These are phyloP conservation scores for Antheraea pernyi DNA, from an alignment of 1,140 invertebrate genomes.

Conservation along the genomic window DNA sequence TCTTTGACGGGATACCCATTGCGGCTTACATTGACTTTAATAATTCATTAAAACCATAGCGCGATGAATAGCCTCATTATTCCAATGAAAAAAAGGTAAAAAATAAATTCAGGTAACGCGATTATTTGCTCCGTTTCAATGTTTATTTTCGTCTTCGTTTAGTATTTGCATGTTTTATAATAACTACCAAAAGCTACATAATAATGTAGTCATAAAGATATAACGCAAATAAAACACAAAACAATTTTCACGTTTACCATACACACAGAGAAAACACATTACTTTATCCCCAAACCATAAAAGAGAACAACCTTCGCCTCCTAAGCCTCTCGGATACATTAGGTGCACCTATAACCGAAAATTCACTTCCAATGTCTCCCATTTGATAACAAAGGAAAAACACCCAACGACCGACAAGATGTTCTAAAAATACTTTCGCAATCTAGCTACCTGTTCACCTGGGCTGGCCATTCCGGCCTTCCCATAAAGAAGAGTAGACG, in stretches of 20 bases:
- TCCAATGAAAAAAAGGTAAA: slow-evolving; percentile 2
- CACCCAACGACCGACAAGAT: slow-evolving; percentile 71
- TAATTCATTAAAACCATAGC: slow-evolving; percentile 32
- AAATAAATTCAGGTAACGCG: neutral
- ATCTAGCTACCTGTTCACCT: slow-evolving; percentile 76
- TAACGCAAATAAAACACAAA: slow-evolving; percentile 6
- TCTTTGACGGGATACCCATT: slow-evolving; percentile 29
- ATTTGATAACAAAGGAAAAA: slow-evolving; percentile 77
- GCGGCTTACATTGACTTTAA: slow-evolving; percentile 33
- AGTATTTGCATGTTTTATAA: neutral
- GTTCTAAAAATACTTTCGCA: slow-evolving; percentile 77
- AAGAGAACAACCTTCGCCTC: slow-evolving; percentile 37
- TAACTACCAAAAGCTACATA: neutral
- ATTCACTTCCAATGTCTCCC: slow-evolving; percentile 56
- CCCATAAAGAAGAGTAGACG: slow-evolving; percentile 77
- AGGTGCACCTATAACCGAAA: slow-evolving; percentile 56
- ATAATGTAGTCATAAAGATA: neutral
- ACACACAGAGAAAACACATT: slow-evolving; percentile 13
- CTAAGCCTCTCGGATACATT: slow-evolving; percentile 52
- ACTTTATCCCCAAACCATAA: slow-evolving; percentile 31
- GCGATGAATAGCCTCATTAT: slow-evolving; percentile 16
- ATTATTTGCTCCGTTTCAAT: neutral
- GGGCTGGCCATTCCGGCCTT: slow-evolving; percentile 71
- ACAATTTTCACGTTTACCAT: slow-evolving; percentile 14
- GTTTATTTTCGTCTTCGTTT: neutral